Percentiles rank a stretch among this genome's conserved stretches.
Conservation (phyloP, 2,888 invertebrate genomes). For the Agrotis puta region DNA sequence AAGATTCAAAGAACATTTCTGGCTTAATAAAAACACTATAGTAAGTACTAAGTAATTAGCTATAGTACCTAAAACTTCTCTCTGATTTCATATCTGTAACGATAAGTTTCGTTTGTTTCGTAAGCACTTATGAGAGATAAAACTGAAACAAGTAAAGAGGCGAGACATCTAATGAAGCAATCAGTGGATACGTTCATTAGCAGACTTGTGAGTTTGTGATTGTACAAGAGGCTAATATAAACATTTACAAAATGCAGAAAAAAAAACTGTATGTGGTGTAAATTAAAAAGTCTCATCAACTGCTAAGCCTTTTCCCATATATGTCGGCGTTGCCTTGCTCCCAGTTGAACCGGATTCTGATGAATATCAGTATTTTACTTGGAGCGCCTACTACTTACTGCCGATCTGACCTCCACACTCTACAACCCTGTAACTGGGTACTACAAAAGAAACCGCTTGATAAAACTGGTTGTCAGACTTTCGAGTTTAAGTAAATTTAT, state of each 20-base stretch:
- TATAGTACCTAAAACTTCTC: conserved; percentile 28
- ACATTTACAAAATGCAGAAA: neutral
- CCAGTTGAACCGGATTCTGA: too few species aligned
- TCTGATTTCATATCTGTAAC: conserved; percentile 29
- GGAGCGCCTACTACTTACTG: too few species aligned
- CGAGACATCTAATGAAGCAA: conserved; percentile 61
- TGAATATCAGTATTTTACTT: too few species aligned
- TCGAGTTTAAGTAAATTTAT: too few species aligned
- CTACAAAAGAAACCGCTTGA: too few species aligned
- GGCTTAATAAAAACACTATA: conserved; percentile 21
- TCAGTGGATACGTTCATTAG: conserved; percentile 55
- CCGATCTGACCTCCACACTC: too few species aligned
- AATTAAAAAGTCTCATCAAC: too few species aligned
- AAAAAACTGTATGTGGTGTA: neutral
- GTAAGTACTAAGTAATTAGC: conserved; percentile 33
- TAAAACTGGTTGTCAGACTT: too few species aligned
- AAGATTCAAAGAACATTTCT: neutral
- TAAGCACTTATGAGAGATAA: conserved; percentile 44
- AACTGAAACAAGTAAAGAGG: conserved; percentile 51
- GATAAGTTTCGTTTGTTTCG: conserved; percentile 54
- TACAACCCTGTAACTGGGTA: too few species aligned
- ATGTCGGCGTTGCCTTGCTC: too few species aligned
- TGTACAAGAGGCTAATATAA: conserved; percentile 10
- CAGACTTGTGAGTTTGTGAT: conserved; percentile 20
- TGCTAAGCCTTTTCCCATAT: too few species aligned